Evolutionary conservation across 2,888 invertebrate species (phyloP), one percentile per base, ranked within the genome.

Genomic region (Diarsia rubi): DNA sequence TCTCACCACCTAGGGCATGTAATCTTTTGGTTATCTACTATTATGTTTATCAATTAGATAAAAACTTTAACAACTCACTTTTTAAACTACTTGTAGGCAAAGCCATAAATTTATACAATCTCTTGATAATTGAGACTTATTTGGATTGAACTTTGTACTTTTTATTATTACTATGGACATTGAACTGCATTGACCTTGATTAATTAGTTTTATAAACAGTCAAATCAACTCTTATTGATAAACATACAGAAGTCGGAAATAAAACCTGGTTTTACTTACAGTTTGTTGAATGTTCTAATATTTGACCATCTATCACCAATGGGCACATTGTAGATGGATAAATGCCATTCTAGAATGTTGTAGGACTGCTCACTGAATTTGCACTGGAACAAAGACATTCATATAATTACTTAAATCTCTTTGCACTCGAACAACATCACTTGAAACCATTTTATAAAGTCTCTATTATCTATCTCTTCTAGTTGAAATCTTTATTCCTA

Each of bases 11-110:
- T n/a, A 49, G 14, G 27, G 12, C 16, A n/a, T 49, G 4, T 14
- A 5, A 42, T 14, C 19, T 12, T n/a, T 42, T 8, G 2, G 3
- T 42, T 62, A 69, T 76, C 69, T 54, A n/a, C 27, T 24, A 49
- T 24, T 11, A 12, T 3, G 14, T 42, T 62, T n/a, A 47, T 44
- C n/a, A 65, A 69, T 76, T 42, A 42, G 69, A 69, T 77, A 77
- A 76, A 37, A 69, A 75, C 4, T 37, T 9, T 74, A 59, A 45
- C 54, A 14, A 73, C 31, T 47, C 19, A 54, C 24, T 11, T 21
- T 37, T 27, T 67, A 69, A 47, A 31, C 31, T 24, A 21, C 42
- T 19, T 42, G 1, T 16, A 16, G 21, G 16, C 52, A 45, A n/a
- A 31, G 6, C 14, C 21, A 49, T 24, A 54, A 68, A 62, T n/a